A percentile compares a stretch with the other conserved stretches of the same genome.
Conservation (phyloP, 2,888 invertebrate genomes). For the Acronicta alni region DNA sequence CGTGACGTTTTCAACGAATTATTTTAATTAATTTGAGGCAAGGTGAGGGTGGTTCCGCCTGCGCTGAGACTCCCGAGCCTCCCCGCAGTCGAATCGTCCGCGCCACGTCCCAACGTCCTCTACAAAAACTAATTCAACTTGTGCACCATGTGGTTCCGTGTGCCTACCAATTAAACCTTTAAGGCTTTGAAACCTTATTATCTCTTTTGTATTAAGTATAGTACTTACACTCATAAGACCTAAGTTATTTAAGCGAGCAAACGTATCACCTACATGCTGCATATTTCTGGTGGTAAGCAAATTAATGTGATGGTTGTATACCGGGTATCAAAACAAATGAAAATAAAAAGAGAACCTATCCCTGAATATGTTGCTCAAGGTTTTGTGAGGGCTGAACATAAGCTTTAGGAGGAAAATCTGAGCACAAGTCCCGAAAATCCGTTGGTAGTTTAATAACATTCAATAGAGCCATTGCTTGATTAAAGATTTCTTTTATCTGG, state of each 20-base stretch:
- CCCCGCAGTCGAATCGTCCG: constrained; percentile 41
- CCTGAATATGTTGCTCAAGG: constrained; percentile 12
- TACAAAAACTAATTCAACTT: constrained; percentile 67
- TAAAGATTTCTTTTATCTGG: constrained; percentile 2
- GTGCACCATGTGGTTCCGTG: constrained; percentile 48
- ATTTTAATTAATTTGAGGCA: constrained; percentile 74
- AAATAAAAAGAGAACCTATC: neutral
- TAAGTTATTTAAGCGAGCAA: constrained; percentile 3
- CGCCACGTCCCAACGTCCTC: constrained; percentile 23
- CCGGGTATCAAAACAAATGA: neutral
- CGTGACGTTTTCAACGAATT: constrained; percentile 70
- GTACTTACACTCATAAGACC: neutral
- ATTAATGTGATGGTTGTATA: constrained; percentile 13
- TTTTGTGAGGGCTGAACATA: constrained; percentile 5
- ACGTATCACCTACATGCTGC: neutral
- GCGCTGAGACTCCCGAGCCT: constrained; percentile 38
- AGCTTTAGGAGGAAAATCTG: constrained; percentile 21
- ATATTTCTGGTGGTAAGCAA: neutral
- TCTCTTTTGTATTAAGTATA: neutral
- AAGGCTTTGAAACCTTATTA: constrained; percentile 36
- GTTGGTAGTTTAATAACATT: constrained; percentile 21
- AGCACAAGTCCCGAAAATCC: constrained; percentile 8
- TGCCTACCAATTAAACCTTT: constrained; percentile 58
- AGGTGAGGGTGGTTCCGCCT: constrained; percentile 56
- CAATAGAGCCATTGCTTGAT: constrained; percentile 6